Evolutionary conservation across 2,797 vertebrate genomes (phyloP).

Genomic region (Notoglanidium macrostoma): DNA sequence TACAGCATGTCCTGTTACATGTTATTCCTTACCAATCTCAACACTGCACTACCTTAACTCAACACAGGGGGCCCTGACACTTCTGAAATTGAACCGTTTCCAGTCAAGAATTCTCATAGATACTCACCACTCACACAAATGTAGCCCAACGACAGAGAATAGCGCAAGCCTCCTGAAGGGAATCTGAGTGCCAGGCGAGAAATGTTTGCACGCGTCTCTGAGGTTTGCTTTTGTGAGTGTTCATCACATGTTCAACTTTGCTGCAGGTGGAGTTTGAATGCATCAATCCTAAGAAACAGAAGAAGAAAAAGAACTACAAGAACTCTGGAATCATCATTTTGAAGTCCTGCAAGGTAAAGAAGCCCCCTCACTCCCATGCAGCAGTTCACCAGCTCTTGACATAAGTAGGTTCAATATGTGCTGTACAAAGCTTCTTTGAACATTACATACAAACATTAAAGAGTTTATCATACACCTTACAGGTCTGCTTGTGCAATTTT

Average conservation of each 20-base stretch:
- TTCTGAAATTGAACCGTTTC: not conserved
- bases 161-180: not conserved
- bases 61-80: not conserved
- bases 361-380: not conserved
- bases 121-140: not conserved
- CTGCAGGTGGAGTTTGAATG: slow-evolving; percentile 95
- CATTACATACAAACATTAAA: slow-evolving; percentile 59
- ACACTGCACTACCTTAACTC: slow-evolving; percentile 7
- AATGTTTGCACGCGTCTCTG: not conserved
- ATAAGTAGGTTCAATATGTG: slow-evolving; percentile 19
- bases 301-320: slow-evolving; percentile 96
- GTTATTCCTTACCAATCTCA: slow-evolving; percentile 13
- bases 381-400: slow-evolving; percentile 17
- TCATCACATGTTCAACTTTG: not conserved
- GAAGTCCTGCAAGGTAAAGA: slow-evolving; percentile 89
- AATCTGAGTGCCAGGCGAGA: not conserved
- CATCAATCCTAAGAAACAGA: slow-evolving; percentile 98
- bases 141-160: not conserved
- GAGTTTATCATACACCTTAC: slow-evolving; percentile 51
- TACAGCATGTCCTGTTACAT: not conserved
- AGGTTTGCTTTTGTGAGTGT: not conserved
- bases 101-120: not conserved
- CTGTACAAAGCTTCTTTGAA: slow-evolving; percentile 33
- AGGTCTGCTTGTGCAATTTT: slow-evolving; percentile 65
- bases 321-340: slow-evolving; percentile 93